Evolutionary conservation across 1,140 invertebrate genomes (phyloP).

Genomic region (Ladona fulva): DNA sequence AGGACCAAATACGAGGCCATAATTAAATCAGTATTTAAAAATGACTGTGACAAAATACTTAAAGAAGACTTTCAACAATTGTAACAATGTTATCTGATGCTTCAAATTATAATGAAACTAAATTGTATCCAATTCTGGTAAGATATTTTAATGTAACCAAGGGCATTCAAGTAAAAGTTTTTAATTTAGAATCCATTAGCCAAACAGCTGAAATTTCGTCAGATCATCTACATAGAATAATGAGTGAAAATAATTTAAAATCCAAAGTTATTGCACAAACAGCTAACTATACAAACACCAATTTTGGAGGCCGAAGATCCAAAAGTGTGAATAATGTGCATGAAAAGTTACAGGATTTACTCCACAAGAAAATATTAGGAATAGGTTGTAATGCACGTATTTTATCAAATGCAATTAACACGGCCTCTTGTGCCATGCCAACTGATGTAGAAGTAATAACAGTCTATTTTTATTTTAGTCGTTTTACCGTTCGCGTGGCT

Average conservation of each 20-base stretch:
- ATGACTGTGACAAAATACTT: conserved; percentile 19
- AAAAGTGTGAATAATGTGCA: conserved; percentile 22
- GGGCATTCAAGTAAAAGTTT: conserved; percentile 21
- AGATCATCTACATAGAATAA: conserved; percentile 19
- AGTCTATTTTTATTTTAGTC: conserved; percentile 19
- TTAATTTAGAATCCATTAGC: conserved; percentile 21
- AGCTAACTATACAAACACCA: conserved; percentile 21
- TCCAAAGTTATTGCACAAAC: conserved; percentile 21
- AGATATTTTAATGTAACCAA: too few relatives aligned
- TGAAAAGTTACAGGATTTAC: conserved; percentile 22
- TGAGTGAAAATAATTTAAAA: conserved; percentile 22
- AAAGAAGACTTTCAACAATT: conserved; percentile 18
- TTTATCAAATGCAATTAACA: conserved; percentile 13
- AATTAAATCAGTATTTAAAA: conserved; percentile 22
- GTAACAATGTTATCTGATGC: conserved; percentile 18
- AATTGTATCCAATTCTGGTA: too few relatives aligned
- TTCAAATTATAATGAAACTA: conserved; percentile 20
- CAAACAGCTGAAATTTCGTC: conserved; percentile 4
- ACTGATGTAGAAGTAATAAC: conserved; percentile 19
- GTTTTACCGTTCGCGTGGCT: conserved; percentile 12
- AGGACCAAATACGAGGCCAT: conserved; percentile 20
- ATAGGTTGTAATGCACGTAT: conserved; percentile 13
- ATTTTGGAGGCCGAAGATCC: conserved; percentile 22
- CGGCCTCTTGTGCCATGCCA: conserved; percentile 19
- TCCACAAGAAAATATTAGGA: conserved; percentile 21